Conservation (phyloP, 2,888 invertebrate genomes). For the Phania funesta region DNA sequence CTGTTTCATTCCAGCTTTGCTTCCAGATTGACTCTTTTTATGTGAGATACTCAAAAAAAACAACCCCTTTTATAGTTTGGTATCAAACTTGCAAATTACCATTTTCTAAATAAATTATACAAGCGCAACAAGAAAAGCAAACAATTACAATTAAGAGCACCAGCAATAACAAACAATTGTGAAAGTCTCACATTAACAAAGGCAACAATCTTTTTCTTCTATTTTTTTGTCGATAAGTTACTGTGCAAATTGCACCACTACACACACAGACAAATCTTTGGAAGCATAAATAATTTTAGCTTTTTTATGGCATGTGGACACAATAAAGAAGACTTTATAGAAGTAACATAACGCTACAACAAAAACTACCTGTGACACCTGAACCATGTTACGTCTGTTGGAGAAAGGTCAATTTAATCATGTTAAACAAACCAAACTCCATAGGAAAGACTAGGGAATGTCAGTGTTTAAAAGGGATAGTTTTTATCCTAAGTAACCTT, state of each 20-base stretch:
- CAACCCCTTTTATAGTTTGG: background rate
- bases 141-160: background rate
- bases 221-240: background rate
- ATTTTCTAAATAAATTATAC: slow-evolving; percentile 34
- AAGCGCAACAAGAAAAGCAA: background rate
- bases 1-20: background rate
- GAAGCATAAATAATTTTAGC: slow-evolving; percentile 41
- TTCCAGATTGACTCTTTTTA: background rate
- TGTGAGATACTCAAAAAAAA: background rate
- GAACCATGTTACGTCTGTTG: background rate
- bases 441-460: background rate
- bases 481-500: no score
- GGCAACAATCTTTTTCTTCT: slow-evolving; percentile 24
- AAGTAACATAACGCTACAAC: background rate
- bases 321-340: background rate
- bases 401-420: background rate
- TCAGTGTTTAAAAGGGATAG: no score
- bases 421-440: background rate
- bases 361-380: slow-evolving; percentile 9
- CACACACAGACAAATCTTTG: slow-evolving; percentile 1
- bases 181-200: slow-evolving; percentile 32
- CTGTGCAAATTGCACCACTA: background rate
- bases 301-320: slow-evolving; percentile 18
- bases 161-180: background rate
- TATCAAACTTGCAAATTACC: slow-evolving; percentile 56